Percentiles rank a stretch among this genome's conserved stretches.
Conservation (phyloP, 2,888 invertebrate species). For the Stenotaenia linearis region DNA sequence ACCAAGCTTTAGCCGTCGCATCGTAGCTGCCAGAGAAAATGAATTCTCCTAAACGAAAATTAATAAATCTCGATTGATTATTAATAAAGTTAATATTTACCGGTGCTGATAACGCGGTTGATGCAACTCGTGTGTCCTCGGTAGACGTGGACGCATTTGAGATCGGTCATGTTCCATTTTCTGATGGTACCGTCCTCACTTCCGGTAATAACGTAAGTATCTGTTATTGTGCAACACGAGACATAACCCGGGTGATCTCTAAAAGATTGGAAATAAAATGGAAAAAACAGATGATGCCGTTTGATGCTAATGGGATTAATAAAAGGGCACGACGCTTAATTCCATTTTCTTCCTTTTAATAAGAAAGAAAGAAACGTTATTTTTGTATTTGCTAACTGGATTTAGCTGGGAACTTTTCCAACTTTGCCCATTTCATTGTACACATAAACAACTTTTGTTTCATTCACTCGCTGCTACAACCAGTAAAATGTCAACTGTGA, state of each 20-base stretch:
- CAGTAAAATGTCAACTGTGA: background rate
- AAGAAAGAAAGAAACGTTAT: background rate
- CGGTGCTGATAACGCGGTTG: conserved; percentile 34
- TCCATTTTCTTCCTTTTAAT: background rate
- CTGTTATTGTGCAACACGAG: conserved; percentile 49
- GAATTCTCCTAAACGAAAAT: conserved; percentile 38
- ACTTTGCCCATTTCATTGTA: background rate
- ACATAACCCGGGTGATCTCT: conserved; percentile 51
- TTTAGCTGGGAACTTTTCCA: background rate
- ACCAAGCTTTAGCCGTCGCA: conserved; percentile 48
- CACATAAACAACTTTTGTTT: conserved; percentile 3
- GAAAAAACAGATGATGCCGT: background rate
- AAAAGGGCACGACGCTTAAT: background rate
- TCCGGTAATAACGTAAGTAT: conserved; percentile 51
- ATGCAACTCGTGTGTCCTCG: conserved; percentile 43
- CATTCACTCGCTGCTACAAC: background rate
- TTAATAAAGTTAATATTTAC: conserved; percentile 31
- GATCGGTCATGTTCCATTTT: conserved; percentile 52
- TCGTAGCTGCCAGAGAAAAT: conserved; percentile 44
- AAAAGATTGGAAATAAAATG: background rate
- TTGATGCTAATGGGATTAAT: background rate
- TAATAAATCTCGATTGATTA: no score
- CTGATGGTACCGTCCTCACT: conserved; percentile 51
- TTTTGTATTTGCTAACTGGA: background rate
- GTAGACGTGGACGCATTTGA: conserved; percentile 49